These are phyloP conservation scores for Palythoa caribaeorum DNA, from an alignment of 92 coral and sea anemone genomes.

Conservation along the genomic window DNA sequence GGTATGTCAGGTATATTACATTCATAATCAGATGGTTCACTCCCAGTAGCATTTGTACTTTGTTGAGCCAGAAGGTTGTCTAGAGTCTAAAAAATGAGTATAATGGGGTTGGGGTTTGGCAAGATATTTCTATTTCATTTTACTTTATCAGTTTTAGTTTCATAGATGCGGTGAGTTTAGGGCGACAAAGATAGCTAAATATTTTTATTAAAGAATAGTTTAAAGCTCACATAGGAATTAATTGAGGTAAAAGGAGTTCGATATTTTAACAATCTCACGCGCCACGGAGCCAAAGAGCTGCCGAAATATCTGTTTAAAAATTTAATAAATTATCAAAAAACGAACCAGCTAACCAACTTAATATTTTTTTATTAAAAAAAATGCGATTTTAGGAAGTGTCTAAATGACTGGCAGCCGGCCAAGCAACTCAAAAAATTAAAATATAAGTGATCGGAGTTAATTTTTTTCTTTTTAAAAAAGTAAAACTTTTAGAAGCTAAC, in stretches of 20 bases:
- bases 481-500: neutral
- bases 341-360: neutral
- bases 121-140: neutral
- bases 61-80: slow-evolving; percentile 6
- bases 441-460: neutral
- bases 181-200: neutral
- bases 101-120: neutral
- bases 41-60: neutral
- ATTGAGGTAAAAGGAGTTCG: neutral
- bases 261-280: neutral
- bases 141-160: neutral
- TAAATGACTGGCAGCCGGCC: neutral
- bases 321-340: too few relatives aligned
- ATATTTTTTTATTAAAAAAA: too few relatives aligned
- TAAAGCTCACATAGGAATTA: neutral
- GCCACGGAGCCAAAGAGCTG: slow-evolving; percentile 2
- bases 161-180: neutral
- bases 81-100: slow-evolving; percentile 8
- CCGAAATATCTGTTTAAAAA: neutral
- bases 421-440: neutral
- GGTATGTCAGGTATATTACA: neutral
- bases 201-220: neutral
- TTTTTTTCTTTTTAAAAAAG: neutral
- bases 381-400: neutral
- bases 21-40: slow-evolving; percentile 1